Evolutionary conservation across 2,888 invertebrate genomes (phyloP), one percentile per base, ranked within the genome.

Genomic region (Oscheius sp.): DNA sequence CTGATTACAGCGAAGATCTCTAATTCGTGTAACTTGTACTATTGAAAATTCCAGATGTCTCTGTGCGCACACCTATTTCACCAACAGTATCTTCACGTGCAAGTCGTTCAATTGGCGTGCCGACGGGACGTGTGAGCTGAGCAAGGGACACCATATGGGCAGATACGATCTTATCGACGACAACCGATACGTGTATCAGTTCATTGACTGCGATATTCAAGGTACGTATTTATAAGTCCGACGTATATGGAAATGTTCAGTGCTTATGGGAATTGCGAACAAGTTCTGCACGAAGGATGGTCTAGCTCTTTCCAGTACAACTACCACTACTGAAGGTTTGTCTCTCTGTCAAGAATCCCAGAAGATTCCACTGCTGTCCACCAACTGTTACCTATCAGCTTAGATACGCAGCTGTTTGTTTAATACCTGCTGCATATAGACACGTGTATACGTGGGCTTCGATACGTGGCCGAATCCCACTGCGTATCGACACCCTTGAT

Each of bases 121-220:
- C 11, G 76, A 62, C 35, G 82, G 80, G 58, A 76, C 77, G 42
- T 88, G 88, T 63, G 73, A 78, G 7, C 76, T 88, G 70, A 88
- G 87, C 68, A 80, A 76, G 48, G 75, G 65, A n/a, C 58, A 42
- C 9, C 63, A 65, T 58, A 21, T 60, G 13, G 81, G 79, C 21
- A 86, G 83, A 74, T 85, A 80, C 66, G 88, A 88, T 62, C 70
- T 88, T 70, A 83, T 88, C 33, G 85, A 83, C 50, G 80, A 86
- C 60, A 76, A 82, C 32, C 62, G 68, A 21, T 76, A 79, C 21
- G 76, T 84, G 10, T 87, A 88, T 55, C 85, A 88, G 60, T 87
- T 85, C 51, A 78, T 88, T 21, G 83, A 80, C 29, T 87, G 87
- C 58, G 86, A 85, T 53, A 73, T 81, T 21, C 75, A 84, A 51